Evolutionary conservation across 2,113 vertebrate species (phyloP).

Genomic region (Dascyllus trimaculatus): DNA sequence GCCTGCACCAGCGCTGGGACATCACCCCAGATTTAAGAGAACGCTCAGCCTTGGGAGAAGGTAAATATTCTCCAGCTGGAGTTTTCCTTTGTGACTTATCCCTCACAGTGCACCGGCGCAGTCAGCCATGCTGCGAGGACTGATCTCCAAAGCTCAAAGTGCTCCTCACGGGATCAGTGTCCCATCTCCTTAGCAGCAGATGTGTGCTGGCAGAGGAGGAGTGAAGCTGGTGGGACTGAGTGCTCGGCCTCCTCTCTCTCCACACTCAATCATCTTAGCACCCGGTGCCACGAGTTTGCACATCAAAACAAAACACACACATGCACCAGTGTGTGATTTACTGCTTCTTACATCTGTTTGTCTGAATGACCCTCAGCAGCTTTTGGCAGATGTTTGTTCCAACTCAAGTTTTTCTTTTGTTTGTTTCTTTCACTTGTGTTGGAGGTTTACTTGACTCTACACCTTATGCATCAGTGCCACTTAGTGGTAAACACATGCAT

Average conservation of each 20-base stretch:
- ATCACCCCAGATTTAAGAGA: conserved; percentile 56
- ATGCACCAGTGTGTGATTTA: background rate
- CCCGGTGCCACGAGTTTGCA: conserved; percentile 16
- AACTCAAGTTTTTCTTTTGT: background rate
- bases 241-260: conserved; percentile 52
- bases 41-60: conserved; percentile 9
- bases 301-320: conserved; percentile 2
- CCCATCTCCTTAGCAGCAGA: conserved; percentile 72
- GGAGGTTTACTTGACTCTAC: conserved; percentile 10
- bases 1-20: conserved; percentile 69
- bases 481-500: conserved; percentile 66
- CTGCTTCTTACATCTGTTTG: background rate
- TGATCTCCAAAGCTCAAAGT: conserved; percentile 43
- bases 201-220: conserved; percentile 69
- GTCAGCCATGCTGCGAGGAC: conserved; percentile 56
- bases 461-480: conserved; percentile 62
- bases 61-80: conserved; percentile 8
- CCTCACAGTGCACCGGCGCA: conserved; percentile 33
- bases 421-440: conserved; percentile 13
- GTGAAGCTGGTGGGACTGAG: conserved; percentile 59
- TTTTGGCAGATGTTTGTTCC: background rate
- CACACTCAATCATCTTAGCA: conserved; percentile 28
- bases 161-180: conserved; percentile 62
- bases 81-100: background rate
- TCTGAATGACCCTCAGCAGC: background rate